Conservation (phyloP, 2,888 invertebrate genomes). For the Drosophila subquinaria region DNA sequence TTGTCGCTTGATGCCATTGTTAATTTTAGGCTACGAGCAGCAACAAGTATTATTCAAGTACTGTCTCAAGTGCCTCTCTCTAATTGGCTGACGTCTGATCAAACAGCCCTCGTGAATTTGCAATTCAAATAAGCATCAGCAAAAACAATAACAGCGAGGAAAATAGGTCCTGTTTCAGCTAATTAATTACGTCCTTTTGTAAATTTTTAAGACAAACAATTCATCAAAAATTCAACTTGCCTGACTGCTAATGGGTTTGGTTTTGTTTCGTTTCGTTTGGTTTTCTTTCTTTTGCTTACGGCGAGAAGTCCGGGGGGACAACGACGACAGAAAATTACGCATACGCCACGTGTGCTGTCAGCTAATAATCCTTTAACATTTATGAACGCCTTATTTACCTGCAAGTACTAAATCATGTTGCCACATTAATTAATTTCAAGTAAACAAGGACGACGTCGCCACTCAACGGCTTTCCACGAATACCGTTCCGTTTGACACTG, state of each 20-base stretch:
- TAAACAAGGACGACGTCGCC: slow-evolving; percentile 63
- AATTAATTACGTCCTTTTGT: slow-evolving; percentile 77
- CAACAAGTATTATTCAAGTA: slow-evolving; percentile 45
- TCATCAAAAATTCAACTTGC: slow-evolving; percentile 74
- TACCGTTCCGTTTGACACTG: slow-evolving; percentile 32
- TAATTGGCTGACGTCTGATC: slow-evolving; percentile 71
- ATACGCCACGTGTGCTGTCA: slow-evolving; percentile 76
- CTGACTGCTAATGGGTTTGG: slow-evolving; percentile 50
- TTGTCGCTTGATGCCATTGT: slow-evolving; percentile 38
- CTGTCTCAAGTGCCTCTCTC: slow-evolving; percentile 54
- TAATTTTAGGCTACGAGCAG: slow-evolving; percentile 9
- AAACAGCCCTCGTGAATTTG: slow-evolving; percentile 61
- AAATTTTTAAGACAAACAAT: slow-evolving; percentile 78
- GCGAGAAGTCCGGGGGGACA: background rate
- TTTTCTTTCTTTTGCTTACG: slow-evolving; percentile 19
- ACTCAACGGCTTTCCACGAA: slow-evolving; percentile 40
- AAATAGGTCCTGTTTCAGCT: slow-evolving; percentile 47
- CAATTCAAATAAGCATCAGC: slow-evolving; percentile 52
- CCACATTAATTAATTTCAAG: slow-evolving; percentile 80
- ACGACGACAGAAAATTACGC: slow-evolving; percentile 54
- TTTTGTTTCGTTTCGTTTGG: slow-evolving; percentile 8
- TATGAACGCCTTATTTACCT: slow-evolving; percentile 79
- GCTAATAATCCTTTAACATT: slow-evolving; percentile 80
- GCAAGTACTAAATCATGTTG: slow-evolving; percentile 79
- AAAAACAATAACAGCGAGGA: slow-evolving; percentile 20